Evolutionary conservation across 2,888 invertebrate species (phyloP).

Genomic region (Malthinus flaveolus): DNA sequence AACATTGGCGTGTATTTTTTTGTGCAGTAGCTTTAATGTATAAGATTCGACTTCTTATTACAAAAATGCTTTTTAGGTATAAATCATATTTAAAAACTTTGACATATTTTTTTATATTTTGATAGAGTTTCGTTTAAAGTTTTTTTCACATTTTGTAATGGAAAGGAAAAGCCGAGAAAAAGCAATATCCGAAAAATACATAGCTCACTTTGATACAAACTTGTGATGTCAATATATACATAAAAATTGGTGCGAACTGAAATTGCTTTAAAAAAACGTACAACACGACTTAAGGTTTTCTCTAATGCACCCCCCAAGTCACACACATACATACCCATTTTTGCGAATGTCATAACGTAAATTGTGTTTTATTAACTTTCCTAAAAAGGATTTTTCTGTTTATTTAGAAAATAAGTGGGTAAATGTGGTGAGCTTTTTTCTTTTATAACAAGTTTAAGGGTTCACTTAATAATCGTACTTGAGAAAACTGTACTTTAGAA

Average conservation of each 20-base stretch:
- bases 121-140: slow-evolving; percentile 12
- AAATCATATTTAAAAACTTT: background rate
- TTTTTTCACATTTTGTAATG: slow-evolving; percentile 15
- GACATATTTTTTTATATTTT: slow-evolving; percentile 1
- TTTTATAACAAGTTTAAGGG: slow-evolving; percentile 1
- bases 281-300: slow-evolving; percentile 11
- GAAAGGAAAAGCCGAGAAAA: slow-evolving; percentile 1
- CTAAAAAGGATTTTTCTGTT: slow-evolving; percentile 29
- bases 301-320: slow-evolving; percentile 21
- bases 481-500: no score
- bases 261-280: slow-evolving; percentile 6
- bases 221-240: slow-evolving; percentile 6
- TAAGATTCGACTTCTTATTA: no score
- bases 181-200: slow-evolving; percentile 8
- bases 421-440: slow-evolving; percentile 9
- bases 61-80: no score
- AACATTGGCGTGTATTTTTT: no score
- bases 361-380: slow-evolving; percentile 26
- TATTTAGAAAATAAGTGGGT: slow-evolving; percentile 22
- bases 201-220: slow-evolving; percentile 12
- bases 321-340: slow-evolving; percentile 15
- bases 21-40: no score
- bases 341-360: slow-evolving; percentile 19
- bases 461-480: no score
- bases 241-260: slow-evolving; percentile 8